These are phyloP conservation scores for Nyctibius grandis DNA, from an alignment of 2,797 vertebrate genomes.

Conservation along the genomic window DNA sequence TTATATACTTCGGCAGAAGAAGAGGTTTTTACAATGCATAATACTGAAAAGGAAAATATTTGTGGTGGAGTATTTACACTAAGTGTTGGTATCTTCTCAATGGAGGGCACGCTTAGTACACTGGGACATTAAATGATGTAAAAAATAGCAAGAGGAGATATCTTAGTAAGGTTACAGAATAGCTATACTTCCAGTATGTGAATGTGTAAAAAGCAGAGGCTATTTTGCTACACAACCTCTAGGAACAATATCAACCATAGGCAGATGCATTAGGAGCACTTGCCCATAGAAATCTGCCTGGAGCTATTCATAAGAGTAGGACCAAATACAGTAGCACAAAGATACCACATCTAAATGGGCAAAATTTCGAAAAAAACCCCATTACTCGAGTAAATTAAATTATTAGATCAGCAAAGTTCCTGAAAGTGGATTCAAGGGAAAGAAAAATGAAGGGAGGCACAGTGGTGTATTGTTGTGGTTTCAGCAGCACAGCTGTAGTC, in stretches of 20 bases:
- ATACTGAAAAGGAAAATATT: background rate
- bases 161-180: background rate
- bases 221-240: background rate
- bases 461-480: background rate
- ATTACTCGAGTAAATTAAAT: background rate
- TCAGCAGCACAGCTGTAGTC: background rate
- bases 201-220: background rate
- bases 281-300: background rate
- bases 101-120: background rate
- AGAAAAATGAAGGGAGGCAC: background rate
- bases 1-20: background rate
- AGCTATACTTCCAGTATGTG: background rate
- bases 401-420: background rate
- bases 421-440: background rate
- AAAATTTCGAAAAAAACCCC: background rate
- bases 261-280: background rate
- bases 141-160: background rate
- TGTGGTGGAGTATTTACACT: background rate
- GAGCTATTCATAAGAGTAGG: background rate
- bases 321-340: background rate
- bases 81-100: background rate
- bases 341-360: background rate
- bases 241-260: background rate
- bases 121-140: background rate
- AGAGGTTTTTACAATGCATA: background rate